Base-by-base conservation (phyloP, 2,113 vertebrate genomes). In the Genyomyrus donnyi region DNA sequence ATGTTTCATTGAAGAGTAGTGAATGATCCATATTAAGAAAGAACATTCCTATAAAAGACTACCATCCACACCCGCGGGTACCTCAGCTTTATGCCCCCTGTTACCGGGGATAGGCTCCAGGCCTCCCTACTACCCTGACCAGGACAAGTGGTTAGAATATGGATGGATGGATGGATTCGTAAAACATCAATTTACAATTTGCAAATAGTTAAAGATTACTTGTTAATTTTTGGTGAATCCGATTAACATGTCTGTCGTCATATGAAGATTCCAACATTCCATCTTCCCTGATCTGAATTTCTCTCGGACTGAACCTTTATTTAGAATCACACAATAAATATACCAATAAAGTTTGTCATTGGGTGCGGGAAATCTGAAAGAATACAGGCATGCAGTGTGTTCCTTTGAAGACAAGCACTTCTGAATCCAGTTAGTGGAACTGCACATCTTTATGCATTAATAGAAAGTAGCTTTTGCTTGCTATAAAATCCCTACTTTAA, bases 391-490 rank as follows among this genome's bases (percentile, higher is more conserved):
- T 27, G n/a, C 62, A 66, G 62, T 66, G 62, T 31, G n/a, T 27
- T 66, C n/a, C 62, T 66, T 66, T 66, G 62, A 66, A 42, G 35
- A 46, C 42, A 46, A 24, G 17, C 42, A 39, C 77, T 24, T 84
- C 77, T 24, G 15, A 46, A 42, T 42, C 42, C 77, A 21, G 5
- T 84, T 52, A 45, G 93, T 92, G 4, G n/a, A 15, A 85, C 17
- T 95, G 99, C 98, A 66, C 27, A 66, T 66, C n/a, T 66, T 66
- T 27, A 66, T 31, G n/a, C 62, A 66, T 66, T 66, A 66, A 66
- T 66, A 31, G 62, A 66, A 66, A 27, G n/a, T 66, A 31, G 58
- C 11, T 62, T 62, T 62, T 27, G 58, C 58, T 62, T n/a, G 58
- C 24, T 9, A 62, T n/a, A 27, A 62, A 62, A 62, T 9, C 24